Percentiles rank a stretch among this genome's conserved stretches.
Conservation (phyloP, 1,140 invertebrate species). For the Oryzaephilus surinamensis region DNA sequence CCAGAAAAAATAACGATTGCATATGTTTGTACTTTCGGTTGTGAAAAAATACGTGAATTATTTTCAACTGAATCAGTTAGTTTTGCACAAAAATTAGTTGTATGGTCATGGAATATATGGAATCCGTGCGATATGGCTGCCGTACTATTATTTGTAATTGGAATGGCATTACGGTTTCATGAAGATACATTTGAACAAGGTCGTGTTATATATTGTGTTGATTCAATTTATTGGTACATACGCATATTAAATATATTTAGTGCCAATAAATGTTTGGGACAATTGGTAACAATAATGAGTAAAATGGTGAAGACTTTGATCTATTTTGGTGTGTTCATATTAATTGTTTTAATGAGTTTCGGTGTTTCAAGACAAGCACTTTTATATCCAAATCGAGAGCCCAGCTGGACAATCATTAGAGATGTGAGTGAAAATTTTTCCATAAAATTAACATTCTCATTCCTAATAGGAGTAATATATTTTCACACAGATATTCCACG, state of each 20-base stretch:
- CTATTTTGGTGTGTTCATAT: slow-evolving; percentile 89
- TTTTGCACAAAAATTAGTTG: slow-evolving; percentile 77
- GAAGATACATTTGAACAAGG: slow-evolving; percentile 64
- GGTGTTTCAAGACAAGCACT: slow-evolving; percentile 91
- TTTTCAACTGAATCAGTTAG: slow-evolving; percentile 75
- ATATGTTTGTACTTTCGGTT: slow-evolving; percentile 79
- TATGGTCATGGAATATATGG: slow-evolving; percentile 91
- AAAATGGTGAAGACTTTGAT: slow-evolving; percentile 97
- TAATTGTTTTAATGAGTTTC: slow-evolving; percentile 93
- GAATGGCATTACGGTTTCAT: slow-evolving; percentile 62
- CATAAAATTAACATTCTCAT: too few species aligned
- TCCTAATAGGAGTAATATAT: slow-evolving; percentile 1
- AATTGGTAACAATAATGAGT: slow-evolving; percentile 95
- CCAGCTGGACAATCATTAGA: slow-evolving; percentile 74
- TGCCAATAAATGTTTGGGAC: slow-evolving; percentile 92
- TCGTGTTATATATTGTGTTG: slow-evolving; percentile 80
- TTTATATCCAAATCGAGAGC: slow-evolving; percentile 76
- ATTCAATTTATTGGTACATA: slow-evolving; percentile 94
- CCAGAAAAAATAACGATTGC: slow-evolving; percentile 85
- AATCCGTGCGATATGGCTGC: slow-evolving; percentile 79
- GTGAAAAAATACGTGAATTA: slow-evolving; percentile 89
- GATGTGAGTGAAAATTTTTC: too few species aligned
- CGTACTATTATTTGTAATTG: slow-evolving; percentile 76
- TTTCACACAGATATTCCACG: slow-evolving; percentile 68
- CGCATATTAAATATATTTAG: slow-evolving; percentile 92